Evolutionary conservation across 2,888 invertebrate genomes (phyloP).

Genomic region (Xestobium rufovillosum): DNA sequence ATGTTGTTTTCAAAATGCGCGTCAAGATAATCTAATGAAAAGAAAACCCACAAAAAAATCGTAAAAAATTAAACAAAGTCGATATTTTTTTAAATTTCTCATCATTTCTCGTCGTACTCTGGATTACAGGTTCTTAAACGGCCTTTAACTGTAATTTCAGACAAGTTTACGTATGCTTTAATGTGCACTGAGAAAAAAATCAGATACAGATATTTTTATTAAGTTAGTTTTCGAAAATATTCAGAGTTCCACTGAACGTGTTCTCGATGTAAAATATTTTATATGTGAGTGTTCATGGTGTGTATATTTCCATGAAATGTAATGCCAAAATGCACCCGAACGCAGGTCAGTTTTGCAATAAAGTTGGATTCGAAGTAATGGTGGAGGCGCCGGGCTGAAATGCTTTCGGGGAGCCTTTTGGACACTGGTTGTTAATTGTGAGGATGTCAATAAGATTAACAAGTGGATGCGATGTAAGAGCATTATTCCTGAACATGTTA

Average conservation of each 20-base stretch:
- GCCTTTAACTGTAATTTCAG: conserved; percentile 34
- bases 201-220: conserved; percentile 35
- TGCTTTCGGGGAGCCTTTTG: background rate
- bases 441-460: conserved; percentile 41
- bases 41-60: conserved; percentile 28
- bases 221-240: conserved; percentile 36
- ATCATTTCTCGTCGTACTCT: too few species aligned
- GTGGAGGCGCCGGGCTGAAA: conserved; percentile 3
- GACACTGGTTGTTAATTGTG: conserved; percentile 38
- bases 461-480: conserved; percentile 34
- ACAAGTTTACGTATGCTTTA: conserved; percentile 37
- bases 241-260: conserved; percentile 45
- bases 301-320: conserved; percentile 19
- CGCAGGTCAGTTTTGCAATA: background rate
- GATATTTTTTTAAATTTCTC: conserved; percentile 23
- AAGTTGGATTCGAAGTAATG: background rate
- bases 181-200: conserved; percentile 28
- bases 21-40: conserved; percentile 48
- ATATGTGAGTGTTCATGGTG: conserved; percentile 36
- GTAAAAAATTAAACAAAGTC: conserved; percentile 11
- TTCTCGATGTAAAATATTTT: conserved; percentile 44
- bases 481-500: conserved; percentile 35
- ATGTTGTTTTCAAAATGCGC: conserved; percentile 54
- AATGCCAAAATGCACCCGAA: background rate
- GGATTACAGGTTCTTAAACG: conserved; percentile 33